Base-by-base conservation (phyloP, 2,888 invertebrate genomes). In the Nycteola revayana region DNA sequence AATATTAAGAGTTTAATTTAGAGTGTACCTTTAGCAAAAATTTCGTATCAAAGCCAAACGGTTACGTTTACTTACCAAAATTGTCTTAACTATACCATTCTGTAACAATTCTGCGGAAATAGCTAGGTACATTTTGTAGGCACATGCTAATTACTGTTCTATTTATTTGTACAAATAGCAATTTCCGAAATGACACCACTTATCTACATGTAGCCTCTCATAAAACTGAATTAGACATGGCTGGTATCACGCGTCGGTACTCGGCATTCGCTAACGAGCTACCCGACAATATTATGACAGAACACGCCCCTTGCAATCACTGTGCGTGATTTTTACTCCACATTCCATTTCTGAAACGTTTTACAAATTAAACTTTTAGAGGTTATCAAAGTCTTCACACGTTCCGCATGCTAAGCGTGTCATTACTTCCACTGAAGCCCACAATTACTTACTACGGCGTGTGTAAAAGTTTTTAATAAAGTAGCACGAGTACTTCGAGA, bases 291-390 rank as follows among this genome's bases (percentile, higher is more conserved):
- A 69, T 84, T 83, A 84, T 84, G 81, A 84, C 79, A 82, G 73
- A 55, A 49, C 65, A 66, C 82, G 79, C 83, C 83, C 69, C 71
- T 62, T 66, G 72, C 78, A 82, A 81, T 81, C 73, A 70, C 55
- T 50, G 55, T 62, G 62, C 66, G 67, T 70, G 78, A 82, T 80
- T 83, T n/a, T 77, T 73, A 82, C 82, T 71, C 75, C 64, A 77
- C 76, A 80, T 83, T 73, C 75, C 80, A 80, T 81, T 71, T 73
- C 59, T 56, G 73, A 80, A 76, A 72, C 68, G 79, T 77, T 83
- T 81, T 75, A 50, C 52, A 55, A 75, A 70, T 75, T 77, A 67
- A 72, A 70, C 72, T 75, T 78, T 74, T 68, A 69, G 63, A 66
- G 59, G 66, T 71, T 77, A 81, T 79, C 79, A 79, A 76, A 78